Percentiles rank a stretch among this genome's conserved stretches.
Evolutionary conservation across 2,797 vertebrate species (phyloP).

Genomic region (Salarias fasciatus): DNA sequence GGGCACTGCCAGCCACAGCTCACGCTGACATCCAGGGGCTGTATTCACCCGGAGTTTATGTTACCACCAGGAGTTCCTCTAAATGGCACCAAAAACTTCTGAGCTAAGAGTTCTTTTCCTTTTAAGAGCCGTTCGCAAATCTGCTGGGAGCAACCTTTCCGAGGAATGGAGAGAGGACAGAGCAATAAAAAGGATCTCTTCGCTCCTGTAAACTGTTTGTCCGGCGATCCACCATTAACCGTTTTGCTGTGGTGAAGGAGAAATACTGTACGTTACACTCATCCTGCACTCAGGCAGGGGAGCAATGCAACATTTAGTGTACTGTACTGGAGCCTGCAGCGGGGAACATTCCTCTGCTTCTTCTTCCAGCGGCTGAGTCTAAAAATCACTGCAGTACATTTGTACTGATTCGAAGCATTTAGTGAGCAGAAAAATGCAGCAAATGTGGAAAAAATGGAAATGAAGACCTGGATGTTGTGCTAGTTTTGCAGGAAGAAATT

Average conservation of each 20-base stretch:
- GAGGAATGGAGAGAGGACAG: slow-evolving; percentile 18
- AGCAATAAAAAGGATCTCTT: slow-evolving; percentile 16
- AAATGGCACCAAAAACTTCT: slow-evolving; percentile 59
- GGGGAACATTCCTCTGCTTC: too few relatives aligned
- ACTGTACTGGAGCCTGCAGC: too few relatives aligned
- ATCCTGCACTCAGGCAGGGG: not conserved
- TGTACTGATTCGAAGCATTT: too few relatives aligned
- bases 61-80: slow-evolving; percentile 55
- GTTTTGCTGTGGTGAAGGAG: not conserved
- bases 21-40: slow-evolving; percentile 70
- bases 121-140: slow-evolving; percentile 25
- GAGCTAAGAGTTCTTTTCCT: slow-evolving; percentile 34
- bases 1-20: slow-evolving; percentile 60
- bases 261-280: too few relatives aligned
- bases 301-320: too few relatives aligned
- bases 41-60: slow-evolving; percentile 45
- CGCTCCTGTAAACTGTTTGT: slow-evolving; percentile 3
- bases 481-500: too few relatives aligned
- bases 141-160: slow-evolving; percentile 33
- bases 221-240: not conserved
- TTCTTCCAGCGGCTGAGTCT: too few relatives aligned
- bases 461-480: too few relatives aligned
- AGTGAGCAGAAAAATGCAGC: too few relatives aligned
- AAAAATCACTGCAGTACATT: too few relatives aligned
- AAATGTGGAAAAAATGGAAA: too few relatives aligned